phyloP scores from a whole-genome alignment of 2,888 invertebrate genomes.

The Cylloceria caligata region DNA sequence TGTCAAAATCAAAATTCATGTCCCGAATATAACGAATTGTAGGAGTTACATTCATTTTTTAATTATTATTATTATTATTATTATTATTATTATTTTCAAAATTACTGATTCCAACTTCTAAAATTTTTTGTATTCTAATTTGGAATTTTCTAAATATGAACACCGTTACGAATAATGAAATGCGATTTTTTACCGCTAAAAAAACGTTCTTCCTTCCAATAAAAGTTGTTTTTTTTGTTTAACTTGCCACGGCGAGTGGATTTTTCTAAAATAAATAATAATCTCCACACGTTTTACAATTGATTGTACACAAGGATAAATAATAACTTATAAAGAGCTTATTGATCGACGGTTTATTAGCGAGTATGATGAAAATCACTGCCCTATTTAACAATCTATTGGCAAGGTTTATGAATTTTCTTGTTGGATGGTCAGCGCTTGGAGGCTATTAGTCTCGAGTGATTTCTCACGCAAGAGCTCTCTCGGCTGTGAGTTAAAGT shows the following conservation, averaged over 20 bases:
- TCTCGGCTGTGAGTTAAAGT: not conserved
- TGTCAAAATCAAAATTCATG: too few species aligned
- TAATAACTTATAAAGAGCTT: not conserved
- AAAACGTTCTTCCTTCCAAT: not conserved
- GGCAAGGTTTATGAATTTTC: conserved; percentile 27
- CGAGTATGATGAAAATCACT: not conserved
- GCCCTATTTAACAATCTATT: conserved; percentile 3
- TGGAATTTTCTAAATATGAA: not conserved
- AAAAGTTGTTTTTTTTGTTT: too few species aligned
- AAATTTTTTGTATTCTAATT: not conserved
- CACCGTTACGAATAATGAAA: too few species aligned
- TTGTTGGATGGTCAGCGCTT: conserved; percentile 18
- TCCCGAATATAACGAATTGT: too few species aligned
- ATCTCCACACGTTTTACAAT: not conserved
- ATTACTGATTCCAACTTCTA: too few species aligned
- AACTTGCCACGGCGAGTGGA: too few species aligned
- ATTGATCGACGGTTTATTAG: not conserved
- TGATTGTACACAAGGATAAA: not conserved
- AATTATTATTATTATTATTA: too few species aligned
- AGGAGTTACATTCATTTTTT: too few species aligned
- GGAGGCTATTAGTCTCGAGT: conserved; percentile 21
- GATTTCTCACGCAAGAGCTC: conserved; percentile 27
- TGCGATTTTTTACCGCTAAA: too few species aligned
- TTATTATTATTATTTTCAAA: too few species aligned
- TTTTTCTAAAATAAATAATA: not conserved